Evolutionary conservation across 2,113 vertebrate genomes (phyloP), one percentile per base, ranked within the genome.

Genomic region (Pelvicachromis taeniatus): DNA sequence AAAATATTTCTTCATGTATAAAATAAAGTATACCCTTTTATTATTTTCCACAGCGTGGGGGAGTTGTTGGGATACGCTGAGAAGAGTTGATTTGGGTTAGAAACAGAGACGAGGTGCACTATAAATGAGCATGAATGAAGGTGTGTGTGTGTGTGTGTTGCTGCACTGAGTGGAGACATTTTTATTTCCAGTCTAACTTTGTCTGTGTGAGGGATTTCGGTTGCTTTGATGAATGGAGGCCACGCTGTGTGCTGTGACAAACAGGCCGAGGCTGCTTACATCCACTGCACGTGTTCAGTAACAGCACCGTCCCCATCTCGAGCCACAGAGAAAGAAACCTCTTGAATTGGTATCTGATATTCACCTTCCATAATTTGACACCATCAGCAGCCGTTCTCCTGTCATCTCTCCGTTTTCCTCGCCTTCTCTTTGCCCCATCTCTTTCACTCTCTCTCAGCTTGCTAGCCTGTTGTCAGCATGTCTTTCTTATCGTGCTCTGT

Each of bases 401-500:
- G 1, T 50, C 50, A 61, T 50, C 29, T 33, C 55, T 26, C 77
- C 29, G 16, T 23, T 11, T n/a, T 68, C 7, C 68, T 42, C 1
- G 8, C 55, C 33, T 26, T 9, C 31, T 65, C 48, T 31, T 31
- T 23, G 11, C 12, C 42, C n/a, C 42, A 21, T 0, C 58, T 12
- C 26, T 26, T 3, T 26, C 26, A 33, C 59, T 48, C 42, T 65
- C 75, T 52, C 35, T 42, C 75, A 3, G 52, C 53, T 6, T 12
- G 59, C 54, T 54, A 33, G 59, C 77, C 91, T 56, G 78, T 82
- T n/a, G 50, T 90, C 90, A 80, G 53, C 82, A 40, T 50, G 68
- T 88, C 85, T 78, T 42, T 54, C 70, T 88, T 86, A 91, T 92
- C 86, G 2, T 29, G 42, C 33, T 65, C 42, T 52, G 35, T 14